Evolutionary conservation across 2,888 invertebrate genomes (phyloP), one percentile per base, ranked within the genome.

Genomic region (Cheilosia scutellata): DNA sequence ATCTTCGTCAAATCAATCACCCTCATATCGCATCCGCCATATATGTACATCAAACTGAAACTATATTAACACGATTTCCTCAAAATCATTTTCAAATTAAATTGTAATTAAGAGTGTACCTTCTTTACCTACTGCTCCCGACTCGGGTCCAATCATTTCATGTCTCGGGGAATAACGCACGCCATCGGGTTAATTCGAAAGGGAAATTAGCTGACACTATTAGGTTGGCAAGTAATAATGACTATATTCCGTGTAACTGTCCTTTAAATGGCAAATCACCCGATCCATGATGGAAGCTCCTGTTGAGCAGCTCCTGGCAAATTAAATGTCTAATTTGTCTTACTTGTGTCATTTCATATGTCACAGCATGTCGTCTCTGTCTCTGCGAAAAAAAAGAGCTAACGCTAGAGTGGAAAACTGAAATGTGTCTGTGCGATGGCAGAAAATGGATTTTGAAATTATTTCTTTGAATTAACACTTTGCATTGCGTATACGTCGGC

Each of bases 281-380:
- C 68, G 16, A 29, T 33, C 55, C 49, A 9, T 44, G 40, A 55
- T 65, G 42, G 53, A 57, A 37, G 57, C 74, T 63, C 51, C 74
- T 74, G 62, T 57, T 57, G 58, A 70, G 70, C 29, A 84, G 80
- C 84, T 84, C 71, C 80, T 84, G 71, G 75, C 80, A 84, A 84
- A 84, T 84, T 84, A 84, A 84, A 84, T 80, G 84, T 80, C 84
- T 80, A 84, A 84, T 84, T 84, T 84, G 84, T 84, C 84, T 78
- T 84, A 80, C 75, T 80, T 66, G 80, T 84, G 84, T 80, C 84
- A 84, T 84, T 84, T 84, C 71, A 79, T 71, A 84, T 84, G 84
- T 84, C 84, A 84, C 79, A 75, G 40, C 40, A 62, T 60, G 75
- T 58, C 58, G 72, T 63, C 57, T 55, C 27, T 37, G 57, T 20